A percentile compares a stretch with the other conserved stretches of the same genome.
phyloP scores from a whole-genome alignment of 2,113 vertebrate genomes.

The Corvus moneduloides region DNA sequence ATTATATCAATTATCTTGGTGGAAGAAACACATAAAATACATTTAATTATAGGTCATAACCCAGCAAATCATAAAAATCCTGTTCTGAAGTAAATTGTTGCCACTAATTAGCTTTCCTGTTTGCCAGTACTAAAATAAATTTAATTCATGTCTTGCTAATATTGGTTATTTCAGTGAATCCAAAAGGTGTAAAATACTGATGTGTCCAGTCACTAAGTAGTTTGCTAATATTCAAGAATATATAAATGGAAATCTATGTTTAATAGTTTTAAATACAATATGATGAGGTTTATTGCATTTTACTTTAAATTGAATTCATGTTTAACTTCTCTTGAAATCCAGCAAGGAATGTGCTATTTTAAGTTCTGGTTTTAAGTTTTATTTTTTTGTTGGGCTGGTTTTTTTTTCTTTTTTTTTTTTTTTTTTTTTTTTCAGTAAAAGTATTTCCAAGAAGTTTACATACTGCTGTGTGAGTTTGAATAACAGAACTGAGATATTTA shows the following conservation, averaged over 20 bases:
- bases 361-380: neutral
- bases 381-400: neutral
- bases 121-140: conserved; percentile 63
- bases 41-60: conserved; percentile 76
- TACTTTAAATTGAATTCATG: neutral
- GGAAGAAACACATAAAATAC: conserved; percentile 69
- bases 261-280: neutral
- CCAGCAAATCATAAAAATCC: conserved; percentile 71
- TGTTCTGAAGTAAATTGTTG: conserved; percentile 72
- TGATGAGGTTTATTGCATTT: neutral
- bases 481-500: neutral
- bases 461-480: neutral
- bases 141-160: conserved; percentile 46
- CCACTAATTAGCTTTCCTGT: conserved; percentile 71
- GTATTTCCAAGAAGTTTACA: neutral
- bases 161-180: conserved; percentile 58
- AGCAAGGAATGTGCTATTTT: neutral
- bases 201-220: neutral
- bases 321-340: neutral
- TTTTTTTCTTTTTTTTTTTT: too few species aligned
- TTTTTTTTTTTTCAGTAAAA: neutral
- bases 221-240: neutral
- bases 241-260: neutral
- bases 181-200: neutral
- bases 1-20: conserved; percentile 70